Evolutionary conservation across 2,797 vertebrate genomes (phyloP).

Genomic region (Phoebastria nigripes): DNA sequence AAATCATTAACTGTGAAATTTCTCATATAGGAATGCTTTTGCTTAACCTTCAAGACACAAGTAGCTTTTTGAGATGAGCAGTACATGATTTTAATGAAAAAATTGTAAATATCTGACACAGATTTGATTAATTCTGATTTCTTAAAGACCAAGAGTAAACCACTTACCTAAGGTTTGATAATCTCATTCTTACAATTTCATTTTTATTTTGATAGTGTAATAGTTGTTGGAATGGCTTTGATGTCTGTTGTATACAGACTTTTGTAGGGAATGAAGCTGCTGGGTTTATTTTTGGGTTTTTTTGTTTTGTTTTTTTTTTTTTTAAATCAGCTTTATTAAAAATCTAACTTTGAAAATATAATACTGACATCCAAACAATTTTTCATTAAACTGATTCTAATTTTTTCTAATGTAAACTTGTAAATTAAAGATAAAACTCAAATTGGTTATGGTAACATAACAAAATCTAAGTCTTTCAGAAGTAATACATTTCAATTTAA

Average conservation of each 20-base stretch:
- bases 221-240: background rate
- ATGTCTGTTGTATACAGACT: background rate
- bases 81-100: background rate
- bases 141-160: background rate
- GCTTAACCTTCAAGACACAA: background rate
- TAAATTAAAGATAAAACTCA: background rate
- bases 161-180: background rate
- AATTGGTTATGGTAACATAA: background rate
- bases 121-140: background rate
- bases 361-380: background rate
- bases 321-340: background rate
- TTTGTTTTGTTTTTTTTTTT: too few relatives aligned
- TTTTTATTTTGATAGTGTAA: background rate
- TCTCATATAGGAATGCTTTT: background rate
- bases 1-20: background rate
- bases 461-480: conserved; percentile 33
- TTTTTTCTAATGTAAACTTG: background rate
- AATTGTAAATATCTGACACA: background rate
- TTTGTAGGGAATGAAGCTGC: background rate
- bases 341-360: background rate
- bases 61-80: background rate
- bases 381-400: background rate
- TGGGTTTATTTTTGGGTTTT: background rate
- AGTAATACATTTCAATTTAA: conserved; percentile 66
- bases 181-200: background rate